Conservation (phyloP, 2,888 invertebrate species). For the Hymenopus coronatus region DNA sequence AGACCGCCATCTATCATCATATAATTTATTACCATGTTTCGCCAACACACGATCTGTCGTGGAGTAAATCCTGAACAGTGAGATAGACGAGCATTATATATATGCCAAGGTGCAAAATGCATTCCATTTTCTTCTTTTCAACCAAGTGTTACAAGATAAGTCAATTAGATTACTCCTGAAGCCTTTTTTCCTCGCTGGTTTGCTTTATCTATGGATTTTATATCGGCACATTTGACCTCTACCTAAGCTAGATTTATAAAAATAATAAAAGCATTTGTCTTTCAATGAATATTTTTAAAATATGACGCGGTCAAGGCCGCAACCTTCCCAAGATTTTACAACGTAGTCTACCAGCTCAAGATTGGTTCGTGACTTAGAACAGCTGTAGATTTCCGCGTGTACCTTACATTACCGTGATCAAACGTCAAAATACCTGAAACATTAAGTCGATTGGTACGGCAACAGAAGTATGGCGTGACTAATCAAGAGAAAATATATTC, state of each 20-base stretch:
- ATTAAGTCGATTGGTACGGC: too few species aligned
- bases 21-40: background rate
- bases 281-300: background rate
- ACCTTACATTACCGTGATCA: too few species aligned
- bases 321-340: background rate
- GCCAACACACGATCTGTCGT: background rate
- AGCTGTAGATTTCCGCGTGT: too few species aligned
- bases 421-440: too few species aligned
- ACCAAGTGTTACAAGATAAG: background rate
- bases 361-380: too few species aligned
- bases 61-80: background rate
- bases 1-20: background rate
- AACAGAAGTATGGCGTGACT: too few species aligned
- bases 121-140: background rate
- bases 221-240: background rate
- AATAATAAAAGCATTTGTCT: background rate
- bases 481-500: too few species aligned
- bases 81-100: background rate
- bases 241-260: background rate
- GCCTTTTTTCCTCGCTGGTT: background rate
- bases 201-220: background rate
- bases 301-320: background rate
- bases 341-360: too few species aligned
- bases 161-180: background rate
- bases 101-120: background rate